A percentile compares a stretch with the other conserved stretches of the same genome.
These are phyloP conservation scores for Cygnus atratus DNA, from an alignment of 2,113 vertebrate genomes.

Conservation along the genomic window DNA sequence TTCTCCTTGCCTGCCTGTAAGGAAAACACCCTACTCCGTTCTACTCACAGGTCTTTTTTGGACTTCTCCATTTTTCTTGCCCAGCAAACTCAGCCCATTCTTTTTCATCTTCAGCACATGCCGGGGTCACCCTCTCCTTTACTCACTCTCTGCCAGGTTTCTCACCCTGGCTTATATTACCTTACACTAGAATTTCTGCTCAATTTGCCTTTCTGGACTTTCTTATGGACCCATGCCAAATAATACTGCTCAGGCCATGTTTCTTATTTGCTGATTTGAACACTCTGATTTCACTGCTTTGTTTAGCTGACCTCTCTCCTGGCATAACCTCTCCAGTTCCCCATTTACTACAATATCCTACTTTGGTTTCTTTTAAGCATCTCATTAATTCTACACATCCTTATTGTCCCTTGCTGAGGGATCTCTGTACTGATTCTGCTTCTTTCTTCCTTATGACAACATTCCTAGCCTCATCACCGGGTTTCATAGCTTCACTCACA, in stretches of 20 bases:
- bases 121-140: neutral
- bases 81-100: neutral
- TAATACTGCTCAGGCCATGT: neutral
- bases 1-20: neutral
- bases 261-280: constrained; percentile 2
- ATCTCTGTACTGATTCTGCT: neutral
- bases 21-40: neutral
- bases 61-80: neutral
- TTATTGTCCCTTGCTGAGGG: neutral
- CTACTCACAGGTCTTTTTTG: neutral
- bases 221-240: neutral
- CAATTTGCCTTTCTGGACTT: neutral
- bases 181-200: neutral
- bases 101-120: neutral
- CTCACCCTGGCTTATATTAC: neutral
- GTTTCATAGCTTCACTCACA: neutral
- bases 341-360: neutral
- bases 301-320: neutral
- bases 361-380: neutral
- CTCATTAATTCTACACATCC: neutral
- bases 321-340: neutral
- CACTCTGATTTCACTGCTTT: neutral
- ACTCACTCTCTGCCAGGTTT: neutral
- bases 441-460: neutral
- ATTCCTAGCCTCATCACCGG: neutral